Evolutionary conservation across 2,797 vertebrate genomes (phyloP).

Genomic region (Rhinophrynus dorsalis): DNA sequence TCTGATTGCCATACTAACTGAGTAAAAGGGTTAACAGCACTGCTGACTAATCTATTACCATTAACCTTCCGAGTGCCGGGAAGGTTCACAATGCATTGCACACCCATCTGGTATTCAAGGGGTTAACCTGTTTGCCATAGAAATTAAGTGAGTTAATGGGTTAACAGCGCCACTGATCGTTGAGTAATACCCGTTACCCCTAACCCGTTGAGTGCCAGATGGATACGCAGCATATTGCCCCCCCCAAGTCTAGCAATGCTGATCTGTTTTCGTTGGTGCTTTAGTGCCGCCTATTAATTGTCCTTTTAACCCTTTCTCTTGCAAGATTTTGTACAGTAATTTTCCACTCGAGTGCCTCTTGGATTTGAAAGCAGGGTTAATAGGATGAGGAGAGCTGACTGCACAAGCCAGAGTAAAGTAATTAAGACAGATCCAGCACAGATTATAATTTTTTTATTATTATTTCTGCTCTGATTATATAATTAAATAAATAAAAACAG

Average conservation of each 20-base stretch:
- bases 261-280: background rate
- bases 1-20: too few relatives aligned
- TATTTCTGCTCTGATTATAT: slow-evolving; percentile 8
- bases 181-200: too few relatives aligned
- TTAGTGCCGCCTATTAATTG: background rate
- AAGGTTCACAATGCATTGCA: too few relatives aligned
- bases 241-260: background rate
- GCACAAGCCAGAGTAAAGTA: slow-evolving; percentile 26
- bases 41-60: too few relatives aligned
- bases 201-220: too few relatives aligned
- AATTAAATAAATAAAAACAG: background rate
- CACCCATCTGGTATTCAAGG: too few relatives aligned
- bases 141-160: too few relatives aligned
- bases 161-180: too few relatives aligned
- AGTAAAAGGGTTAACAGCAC: too few relatives aligned
- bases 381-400: slow-evolving; percentile 26
- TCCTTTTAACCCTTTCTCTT: slow-evolving; percentile 17
- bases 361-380: slow-evolving; percentile 31
- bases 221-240: too few relatives aligned
- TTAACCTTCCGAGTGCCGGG: too few relatives aligned
- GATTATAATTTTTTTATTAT: background rate
- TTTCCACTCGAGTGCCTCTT: slow-evolving; percentile 22
- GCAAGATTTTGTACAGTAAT: slow-evolving; percentile 18
- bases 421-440: slow-evolving; percentile 29
- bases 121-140: too few relatives aligned